Evolutionary conservation across 2,113 vertebrate genomes (phyloP), one percentile per base, ranked within the genome.

Genomic region (Silurus meridionalis): DNA sequence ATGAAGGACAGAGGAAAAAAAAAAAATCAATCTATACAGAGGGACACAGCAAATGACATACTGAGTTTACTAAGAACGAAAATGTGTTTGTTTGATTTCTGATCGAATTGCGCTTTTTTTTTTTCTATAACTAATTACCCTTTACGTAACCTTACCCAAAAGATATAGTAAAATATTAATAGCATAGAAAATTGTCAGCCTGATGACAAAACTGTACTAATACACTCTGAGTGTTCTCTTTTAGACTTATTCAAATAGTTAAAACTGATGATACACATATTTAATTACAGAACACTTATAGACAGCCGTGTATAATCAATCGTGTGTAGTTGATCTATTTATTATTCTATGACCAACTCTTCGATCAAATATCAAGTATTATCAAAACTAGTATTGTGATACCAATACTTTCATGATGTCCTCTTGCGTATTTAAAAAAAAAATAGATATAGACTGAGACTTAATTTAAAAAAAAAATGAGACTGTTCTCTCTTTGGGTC

Each of bases 1-100:
- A 87, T 52, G 17, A 83, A 87, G 66, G 37, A 60, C 81, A 84
- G 61, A 78, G 63, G 66, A 64, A 50, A 64, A 52, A 28, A 21
- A 79, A 72, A 63, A 37, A 37, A 37, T 37, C 37, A 37, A 37
- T 37, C 37, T 67, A n/a, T 72, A n/a, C 23, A 23, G 10, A 23
- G 66, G 4, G 0, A 17, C 6, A 2, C 15, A 46, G n/a, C 3
- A 4, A 50, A 53, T 80, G 9, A 46, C 50, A 48, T 86, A 50
- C n/a, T 37, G 37, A 37, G 21, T 55, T 72, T 52, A 57, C n/a
- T 77, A 13, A 28, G 28, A 64, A 52, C 5, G 10, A 57, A 28
- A 55, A n/a, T 48, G n/a, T 63, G 58, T 75, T 57, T 53, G 10
- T 66, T 61, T 23, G 46, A 82, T 50, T 28, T 63, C 23, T 83